Conservation (phyloP, 2,113 vertebrate genomes). For the Laticauda laticaudata region DNA sequence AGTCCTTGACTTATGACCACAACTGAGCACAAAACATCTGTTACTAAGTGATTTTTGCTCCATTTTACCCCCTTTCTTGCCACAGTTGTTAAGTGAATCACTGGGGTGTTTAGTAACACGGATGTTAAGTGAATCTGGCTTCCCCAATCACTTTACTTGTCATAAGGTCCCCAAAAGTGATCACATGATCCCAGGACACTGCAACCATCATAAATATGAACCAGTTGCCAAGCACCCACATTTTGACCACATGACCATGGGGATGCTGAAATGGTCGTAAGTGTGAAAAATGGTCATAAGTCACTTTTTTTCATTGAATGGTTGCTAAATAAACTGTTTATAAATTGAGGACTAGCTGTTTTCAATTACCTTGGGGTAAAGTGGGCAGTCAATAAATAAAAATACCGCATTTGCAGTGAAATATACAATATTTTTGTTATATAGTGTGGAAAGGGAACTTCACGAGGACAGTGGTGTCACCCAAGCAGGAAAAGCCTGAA, state of each 20-base stretch:
- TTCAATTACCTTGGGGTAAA: neutral
- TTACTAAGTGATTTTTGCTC: neutral
- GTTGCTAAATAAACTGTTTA: neutral
- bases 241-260: neutral
- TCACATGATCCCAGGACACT: neutral
- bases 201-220: neutral
- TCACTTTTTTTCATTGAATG: neutral
- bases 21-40: neutral
- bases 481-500: no score
- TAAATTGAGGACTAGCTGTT: neutral
- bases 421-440: neutral
- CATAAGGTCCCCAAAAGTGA: neutral
- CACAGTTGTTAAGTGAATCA: neutral
- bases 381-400: neutral
- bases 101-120: no score
- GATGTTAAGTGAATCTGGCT: no score
- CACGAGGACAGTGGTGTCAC: no score
- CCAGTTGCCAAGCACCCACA: neutral
- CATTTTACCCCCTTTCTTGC: neutral
- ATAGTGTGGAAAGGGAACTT: no score
- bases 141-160: neutral
- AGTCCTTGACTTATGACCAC: neutral
- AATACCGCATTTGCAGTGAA: neutral
- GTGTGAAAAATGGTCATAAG: neutral
- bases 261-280: neutral